Base-by-base conservation (phyloP, 2,797 vertebrate species). In the Threskiornis aethiopicus region DNA sequence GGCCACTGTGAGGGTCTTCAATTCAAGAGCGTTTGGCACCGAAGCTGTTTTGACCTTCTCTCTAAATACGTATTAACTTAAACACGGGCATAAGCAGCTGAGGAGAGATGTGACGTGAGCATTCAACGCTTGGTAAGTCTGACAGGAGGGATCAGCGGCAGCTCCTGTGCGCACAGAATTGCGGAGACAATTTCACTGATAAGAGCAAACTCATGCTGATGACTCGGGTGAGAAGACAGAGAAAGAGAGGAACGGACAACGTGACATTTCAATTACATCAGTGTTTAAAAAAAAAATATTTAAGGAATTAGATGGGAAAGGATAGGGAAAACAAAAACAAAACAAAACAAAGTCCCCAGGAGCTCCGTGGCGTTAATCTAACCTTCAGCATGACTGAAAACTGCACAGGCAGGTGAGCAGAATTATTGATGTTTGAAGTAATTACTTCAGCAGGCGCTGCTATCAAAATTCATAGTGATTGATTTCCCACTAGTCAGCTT, bases 381-480 rank as follows among this genome's bases (percentile, higher is more conserved):
- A 92, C 96, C 93, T 96, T 93, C 95, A 93, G 65, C 87, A 65
- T 93, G 92, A 96, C 67, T 92, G 93, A 96, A 91, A 96, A 93
- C 91, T 90, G 82, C 81, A 87, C 94, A 73, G 77, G 89, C 96
- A 95, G 96, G 94, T 93, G 92, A 97, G 86, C 96, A 96, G 95
- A 91, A 96, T 98, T 98, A 78, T 90, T 98, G 97, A 95, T 95
- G 90, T 96, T 95, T 93, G 69, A 94, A 91, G 93, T 97, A 92
- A 98, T 97, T 97, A 97, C 96, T 95, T 97, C 94, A 87, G 96
- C 95, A 95, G 95, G 89, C 79, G 0, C 96, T 95, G 96, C 94
- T 97, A 95, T 98, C 95, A 97, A 94, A 97, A 97, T 97, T 97
- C 97, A 95, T 91, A 96, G 96, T 95, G 96, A 98, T 97, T 96